Evolutionary conservation across 2,113 vertebrate species (phyloP).

Genomic region (Austrofundulus limnaeus): DNA sequence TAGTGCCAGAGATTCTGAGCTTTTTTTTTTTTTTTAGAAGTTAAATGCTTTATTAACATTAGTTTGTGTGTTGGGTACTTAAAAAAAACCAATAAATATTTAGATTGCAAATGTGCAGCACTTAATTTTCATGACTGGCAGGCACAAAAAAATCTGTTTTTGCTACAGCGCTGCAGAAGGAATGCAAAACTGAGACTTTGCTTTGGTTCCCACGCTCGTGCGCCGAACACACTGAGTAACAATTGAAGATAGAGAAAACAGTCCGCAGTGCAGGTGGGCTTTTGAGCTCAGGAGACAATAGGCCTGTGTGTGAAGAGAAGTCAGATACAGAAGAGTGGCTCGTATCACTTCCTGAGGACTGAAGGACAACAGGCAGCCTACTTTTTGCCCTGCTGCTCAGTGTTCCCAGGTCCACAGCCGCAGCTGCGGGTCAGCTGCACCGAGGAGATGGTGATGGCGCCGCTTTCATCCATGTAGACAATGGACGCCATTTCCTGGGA

Average conservation of each 20-base stretch:
- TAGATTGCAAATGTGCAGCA: not conserved
- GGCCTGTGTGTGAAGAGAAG: not conserved
- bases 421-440: conserved; percentile 63
- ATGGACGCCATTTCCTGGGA: conserved; percentile 54
- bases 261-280: conserved; percentile 10
- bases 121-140: conserved; percentile 2
- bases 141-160: conserved; percentile 10
- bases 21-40: too few species aligned
- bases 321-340: not conserved
- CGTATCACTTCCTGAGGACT: not conserved
- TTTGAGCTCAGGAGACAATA: not conserved
- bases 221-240: conserved; percentile 8
- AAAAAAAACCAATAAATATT: not conserved
- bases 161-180: conserved; percentile 6
- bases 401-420: conserved; percentile 44
- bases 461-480: conserved; percentile 69
- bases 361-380: conserved; percentile 30
- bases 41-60: not conserved
- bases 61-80: not conserved
- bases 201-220: conserved; percentile 31
- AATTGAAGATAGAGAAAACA: conserved; percentile 13
- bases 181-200: conserved; percentile 34
- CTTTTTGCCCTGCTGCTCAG: conserved; percentile 24
- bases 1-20: not conserved
- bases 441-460: conserved; percentile 61